phyloP scores from a whole-genome alignment of 1,140 invertebrate species.

The Drosophila pseudoobscura region DNA sequence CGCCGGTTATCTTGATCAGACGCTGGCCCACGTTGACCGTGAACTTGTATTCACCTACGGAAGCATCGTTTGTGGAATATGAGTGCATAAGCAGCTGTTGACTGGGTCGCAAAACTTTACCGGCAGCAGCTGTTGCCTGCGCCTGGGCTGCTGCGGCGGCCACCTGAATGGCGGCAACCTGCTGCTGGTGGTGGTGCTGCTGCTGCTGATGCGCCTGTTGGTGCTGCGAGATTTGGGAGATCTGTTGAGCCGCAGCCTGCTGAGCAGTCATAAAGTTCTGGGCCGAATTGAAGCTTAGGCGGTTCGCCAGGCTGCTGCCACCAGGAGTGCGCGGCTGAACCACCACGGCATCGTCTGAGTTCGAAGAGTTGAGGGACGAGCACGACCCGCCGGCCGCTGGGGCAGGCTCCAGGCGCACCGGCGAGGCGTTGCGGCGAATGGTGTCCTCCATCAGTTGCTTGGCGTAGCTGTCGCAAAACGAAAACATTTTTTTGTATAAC shows the following conservation, averaged over 20 bases:
- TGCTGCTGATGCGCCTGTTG: constrained; percentile 61
- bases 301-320: constrained; percentile 71
- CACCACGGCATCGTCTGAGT: constrained; percentile 87
- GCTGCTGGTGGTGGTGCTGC: constrained; percentile 62
- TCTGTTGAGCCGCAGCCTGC: constrained; percentile 79
- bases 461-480: constrained; percentile 87
- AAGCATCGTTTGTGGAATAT: constrained; percentile 92
- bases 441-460: constrained; percentile 96
- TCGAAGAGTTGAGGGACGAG: constrained; percentile 89
- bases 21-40: constrained; percentile 92
- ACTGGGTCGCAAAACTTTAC: constrained; percentile 84
- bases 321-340: constrained; percentile 73
- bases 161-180: constrained; percentile 49
- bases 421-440: constrained; percentile 95
- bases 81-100: constrained; percentile 88
- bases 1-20: constrained; percentile 92
- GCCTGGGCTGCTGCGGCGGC: constrained; percentile 60
- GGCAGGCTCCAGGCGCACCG: constrained; percentile 88
- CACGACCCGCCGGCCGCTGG: constrained; percentile 84
- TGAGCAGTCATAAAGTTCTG: constrained; percentile 81
- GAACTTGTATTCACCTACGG: constrained; percentile 93
- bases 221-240: constrained; percentile 64
- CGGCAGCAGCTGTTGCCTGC: constrained; percentile 74
- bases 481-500: background rate
- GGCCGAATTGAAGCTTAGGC: constrained; percentile 82